Percentiles rank a stretch among this genome's conserved stretches.
phyloP scores from a whole-genome alignment of 2,797 vertebrate genomes.

The Arnoldichthys spilopterus region DNA sequence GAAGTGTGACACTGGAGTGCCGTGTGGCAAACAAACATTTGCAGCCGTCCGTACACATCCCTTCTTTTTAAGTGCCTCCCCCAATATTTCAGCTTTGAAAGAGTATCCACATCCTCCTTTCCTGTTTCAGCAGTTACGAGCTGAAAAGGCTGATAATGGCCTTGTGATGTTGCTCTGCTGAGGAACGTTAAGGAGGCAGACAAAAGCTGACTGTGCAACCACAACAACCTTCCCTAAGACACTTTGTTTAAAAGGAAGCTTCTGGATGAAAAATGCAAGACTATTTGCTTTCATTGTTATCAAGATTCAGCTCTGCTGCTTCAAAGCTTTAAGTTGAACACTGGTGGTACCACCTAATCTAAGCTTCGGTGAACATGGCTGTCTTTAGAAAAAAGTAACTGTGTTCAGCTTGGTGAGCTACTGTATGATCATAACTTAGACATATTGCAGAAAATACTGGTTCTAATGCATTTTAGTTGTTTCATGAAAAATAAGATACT shows the following conservation, averaged over 20 bases:
- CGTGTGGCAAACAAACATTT: constrained; percentile 79
- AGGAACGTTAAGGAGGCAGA: constrained; percentile 24
- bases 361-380: not conserved
- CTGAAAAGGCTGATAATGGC: constrained; percentile 59
- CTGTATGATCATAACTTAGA: not conserved
- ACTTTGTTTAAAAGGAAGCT: constrained; percentile 30
- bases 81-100: constrained; percentile 54
- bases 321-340: not conserved
- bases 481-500: not conserved
- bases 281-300: constrained; percentile 15
- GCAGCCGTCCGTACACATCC: constrained; percentile 76
- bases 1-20: constrained; percentile 78
- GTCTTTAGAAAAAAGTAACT: not conserved
- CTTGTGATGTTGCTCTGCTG: constrained; percentile 26
- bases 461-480: constrained; percentile 1
- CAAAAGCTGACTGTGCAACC: constrained; percentile 25
- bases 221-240: constrained; percentile 16
- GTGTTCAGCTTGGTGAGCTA: not conserved
- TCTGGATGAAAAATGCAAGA: not conserved
- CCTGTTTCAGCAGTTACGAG: constrained; percentile 47
- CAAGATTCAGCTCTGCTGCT: not conserved
- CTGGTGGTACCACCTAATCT: not conserved
- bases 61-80: constrained; percentile 68
- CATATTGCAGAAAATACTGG: not conserved
- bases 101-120: constrained; percentile 53